Evolutionary conservation across 2,888 invertebrate genomes (phyloP), one percentile per base, ranked within the genome.

Genomic region (Archips xylosteana): DNA sequence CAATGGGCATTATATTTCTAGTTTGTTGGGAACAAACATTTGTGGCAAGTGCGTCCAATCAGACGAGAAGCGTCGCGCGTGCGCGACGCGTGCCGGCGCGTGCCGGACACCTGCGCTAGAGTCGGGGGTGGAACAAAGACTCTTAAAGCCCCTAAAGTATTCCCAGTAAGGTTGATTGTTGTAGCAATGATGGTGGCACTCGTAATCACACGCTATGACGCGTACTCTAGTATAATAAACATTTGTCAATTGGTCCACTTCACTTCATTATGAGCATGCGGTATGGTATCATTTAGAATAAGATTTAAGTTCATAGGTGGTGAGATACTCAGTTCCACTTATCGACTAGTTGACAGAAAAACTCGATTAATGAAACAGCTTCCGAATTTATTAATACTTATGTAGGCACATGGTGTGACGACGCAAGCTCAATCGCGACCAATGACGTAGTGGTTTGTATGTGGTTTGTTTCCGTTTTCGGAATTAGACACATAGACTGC

Each of bases 11-110:
- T 84, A 85, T 83, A 86, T 87, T 83, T 85, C 86, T 82, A 86
- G 82, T 87, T 85, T 84, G 83, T 76, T 77, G 81, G 85, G 80
- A 84, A 85, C 85, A 86, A 85, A 87, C 85, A 87, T 78, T 89
- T 87, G 90, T 84, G 89, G 90, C 92, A 91, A 92, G 92, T 92
- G 93, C 85, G 83, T 85, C 86, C 82, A 89, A 91, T 91, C 89
- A 83, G 80, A 81, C 82, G 77, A 77, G 75, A 66, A 70, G 67
- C 75, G 77, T 39, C 42, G 76, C 77, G 78, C 78, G 78, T 72
- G 81, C 67, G 70, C 0, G 82, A 1, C 89, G 81, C 89, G 88
- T 81, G 79, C 76, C 64, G 79, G 47, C 88, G 81, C 88, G 89
- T 85, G 89, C 75, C 77, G 9, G 79, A 66, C 90, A 90, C 92